phyloP scores from a whole-genome alignment of 2,113 vertebrate species.

The Tursiops truncatus region DNA sequence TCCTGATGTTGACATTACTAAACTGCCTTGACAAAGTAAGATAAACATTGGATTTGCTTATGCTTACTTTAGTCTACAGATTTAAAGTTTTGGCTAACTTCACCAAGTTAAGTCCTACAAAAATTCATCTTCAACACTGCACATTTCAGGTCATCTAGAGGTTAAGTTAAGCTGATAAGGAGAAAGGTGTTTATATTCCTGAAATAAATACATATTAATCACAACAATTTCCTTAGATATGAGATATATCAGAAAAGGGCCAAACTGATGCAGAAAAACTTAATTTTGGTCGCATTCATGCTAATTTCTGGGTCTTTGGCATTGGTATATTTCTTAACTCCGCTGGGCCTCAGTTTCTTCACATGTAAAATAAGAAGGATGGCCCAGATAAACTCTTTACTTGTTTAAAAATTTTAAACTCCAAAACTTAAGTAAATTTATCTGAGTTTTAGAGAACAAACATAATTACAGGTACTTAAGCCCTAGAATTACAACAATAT shows the following conservation, averaged over 20 bases:
- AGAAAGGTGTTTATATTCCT: not conserved
- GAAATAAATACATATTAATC: not conserved
- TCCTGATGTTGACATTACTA: not conserved
- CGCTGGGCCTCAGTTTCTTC: not conserved
- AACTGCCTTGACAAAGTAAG: constrained; percentile 16
- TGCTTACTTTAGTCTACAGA: not conserved
- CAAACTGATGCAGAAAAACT: not conserved
- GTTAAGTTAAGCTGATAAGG: not conserved
- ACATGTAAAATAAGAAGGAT: not conserved
- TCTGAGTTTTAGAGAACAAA: constrained; percentile 44
- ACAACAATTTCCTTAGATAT: not conserved
- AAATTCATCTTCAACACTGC: not conserved
- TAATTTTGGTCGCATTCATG: not conserved
- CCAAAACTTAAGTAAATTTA: constrained; percentile 24
- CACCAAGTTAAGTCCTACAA: not conserved
- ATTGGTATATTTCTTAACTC: not conserved
- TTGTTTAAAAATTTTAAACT: constrained; percentile 11
- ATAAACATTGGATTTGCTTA: not conserved
- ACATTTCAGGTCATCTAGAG: not conserved
- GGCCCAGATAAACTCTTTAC: not conserved
- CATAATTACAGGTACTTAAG: constrained; percentile 38
- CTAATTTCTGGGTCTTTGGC: not conserved
- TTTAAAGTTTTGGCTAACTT: constrained; percentile 18
- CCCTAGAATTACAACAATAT: not conserved
- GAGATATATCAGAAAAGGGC: not conserved